Evolutionary conservation across 2,113 vertebrate species (phyloP), one percentile per base, ranked within the genome.

Genomic region (Morphnarchus princeps): DNA sequence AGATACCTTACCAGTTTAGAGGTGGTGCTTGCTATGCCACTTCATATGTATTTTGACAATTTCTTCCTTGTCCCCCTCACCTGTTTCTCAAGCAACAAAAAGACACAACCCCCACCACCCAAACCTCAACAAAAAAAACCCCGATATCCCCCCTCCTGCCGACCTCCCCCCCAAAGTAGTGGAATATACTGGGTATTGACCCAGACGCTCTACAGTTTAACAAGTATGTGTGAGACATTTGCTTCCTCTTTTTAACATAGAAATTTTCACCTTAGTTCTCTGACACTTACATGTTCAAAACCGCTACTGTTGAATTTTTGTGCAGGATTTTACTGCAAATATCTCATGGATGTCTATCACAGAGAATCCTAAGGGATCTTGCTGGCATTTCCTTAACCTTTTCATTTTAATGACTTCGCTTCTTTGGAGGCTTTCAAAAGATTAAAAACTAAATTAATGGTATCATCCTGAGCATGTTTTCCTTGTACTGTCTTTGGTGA

Each of bases 351-450:
- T 84, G 32, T n/a, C 77, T 91, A 6, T 78, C 50, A 54, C 79
- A 29, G 58, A 43, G 49, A 79, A 55, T 96, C 93, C 90, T 62
- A 21, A 96, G 72, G 82, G 66, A 72, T 42, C 50, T 87, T 28
- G 2, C 59, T 97, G 79, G 83, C 54, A 88, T 96, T 96, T 97
- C 45, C 52, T 96, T 97, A 92, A 91, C 66, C 62, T 96, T 96
- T 97, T 34, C 38, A 32, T 45, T 87, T 57, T 57, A 82, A 90
- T 95, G 82, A 59, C 82, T 90, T 95, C 1, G 8, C 93, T 97
- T 67, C 85, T 92, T 93, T 62, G 81, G 77, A 65, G 71, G 40
- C 14, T 93, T 92, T 85, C 34, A 62, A 45, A 90, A 95, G 95
- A 94, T 91, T 71, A 72, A 81, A 92, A 63, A 4, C 45, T 61